These are phyloP conservation scores for Numenius phaeopus DNA, from an alignment of 2,797 vertebrate species.

Conservation along the genomic window DNA sequence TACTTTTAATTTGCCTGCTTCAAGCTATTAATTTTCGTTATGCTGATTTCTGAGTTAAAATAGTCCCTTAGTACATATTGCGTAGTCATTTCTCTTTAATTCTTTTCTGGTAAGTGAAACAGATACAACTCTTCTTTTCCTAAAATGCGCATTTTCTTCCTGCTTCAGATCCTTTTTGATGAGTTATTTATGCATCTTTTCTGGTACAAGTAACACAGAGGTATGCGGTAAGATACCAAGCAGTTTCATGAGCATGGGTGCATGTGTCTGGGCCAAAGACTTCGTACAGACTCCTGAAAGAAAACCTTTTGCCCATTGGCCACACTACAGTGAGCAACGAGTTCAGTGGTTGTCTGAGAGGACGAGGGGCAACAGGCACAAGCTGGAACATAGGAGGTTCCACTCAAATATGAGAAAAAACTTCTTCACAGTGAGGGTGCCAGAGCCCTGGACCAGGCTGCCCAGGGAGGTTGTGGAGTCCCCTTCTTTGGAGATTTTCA, in stretches of 20 bases:
- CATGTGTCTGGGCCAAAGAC: neutral
- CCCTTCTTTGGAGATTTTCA: no score
- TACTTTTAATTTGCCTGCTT: neutral
- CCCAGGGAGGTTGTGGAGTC: no score
- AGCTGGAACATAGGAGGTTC: no score
- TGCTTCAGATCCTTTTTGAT: neutral
- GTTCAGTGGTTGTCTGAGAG: fast-evolving
- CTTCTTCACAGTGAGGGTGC: no score
- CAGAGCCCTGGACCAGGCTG: no score
- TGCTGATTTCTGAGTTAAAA: neutral
- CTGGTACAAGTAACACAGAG: neutral
- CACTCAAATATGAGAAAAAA: no score
- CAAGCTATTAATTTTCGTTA: neutral
- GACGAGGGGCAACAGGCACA: no score
- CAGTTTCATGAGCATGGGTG: neutral
- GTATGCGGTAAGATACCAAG: neutral
- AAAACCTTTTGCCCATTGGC: fast-evolving
- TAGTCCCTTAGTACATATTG: neutral
- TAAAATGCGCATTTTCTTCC: fast-evolving
- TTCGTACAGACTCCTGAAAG: neutral
- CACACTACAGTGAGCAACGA: neutral
- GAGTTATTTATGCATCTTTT: neutral
- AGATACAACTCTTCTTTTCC: neutral
- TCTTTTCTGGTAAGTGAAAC: neutral
- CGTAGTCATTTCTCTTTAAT: neutral